Evolutionary conservation across 2,888 invertebrate species (phyloP).

Genomic region (Zaprionus bogoriensis): DNA sequence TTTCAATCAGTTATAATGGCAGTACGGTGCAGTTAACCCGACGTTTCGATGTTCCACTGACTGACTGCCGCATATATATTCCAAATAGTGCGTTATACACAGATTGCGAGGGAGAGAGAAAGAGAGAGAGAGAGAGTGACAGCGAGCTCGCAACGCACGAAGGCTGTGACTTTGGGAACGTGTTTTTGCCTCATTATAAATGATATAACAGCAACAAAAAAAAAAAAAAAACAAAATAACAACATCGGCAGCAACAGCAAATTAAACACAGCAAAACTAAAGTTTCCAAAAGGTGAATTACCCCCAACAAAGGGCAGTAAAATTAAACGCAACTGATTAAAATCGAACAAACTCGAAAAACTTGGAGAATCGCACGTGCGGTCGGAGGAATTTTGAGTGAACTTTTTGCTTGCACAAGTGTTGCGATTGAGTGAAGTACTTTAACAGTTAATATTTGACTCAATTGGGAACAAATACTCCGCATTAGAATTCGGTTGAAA

Average conservation of each 20-base stretch:
- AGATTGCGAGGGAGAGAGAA: neutral
- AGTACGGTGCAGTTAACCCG: slow-evolving; percentile 9
- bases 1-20: slow-evolving; percentile 50
- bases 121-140: neutral
- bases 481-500: too few species aligned
- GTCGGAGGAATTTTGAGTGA: neutral
- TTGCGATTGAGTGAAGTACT: too few species aligned
- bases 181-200: slow-evolving; percentile 32
- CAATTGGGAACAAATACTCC: too few species aligned
- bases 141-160: slow-evolving; percentile 1
- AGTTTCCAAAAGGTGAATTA: slow-evolving; percentile 53
- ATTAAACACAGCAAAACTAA: too few species aligned
- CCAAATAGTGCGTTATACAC: neutral
- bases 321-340: neutral
- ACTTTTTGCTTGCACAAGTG: neutral
- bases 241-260: neutral
- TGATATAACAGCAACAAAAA: slow-evolving; percentile 1
- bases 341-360: neutral
- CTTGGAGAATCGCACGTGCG: neutral
- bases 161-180: slow-evolving; percentile 34
- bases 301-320: neutral
- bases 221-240: slow-evolving; percentile 1
- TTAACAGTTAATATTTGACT: too few species aligned
- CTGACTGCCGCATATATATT: neutral
- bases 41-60: slow-evolving; percentile 7